Percentiles rank a stretch among this genome's conserved stretches.
Conservation (phyloP, 2,888 invertebrate species). For the Gortyna flavago region DNA sequence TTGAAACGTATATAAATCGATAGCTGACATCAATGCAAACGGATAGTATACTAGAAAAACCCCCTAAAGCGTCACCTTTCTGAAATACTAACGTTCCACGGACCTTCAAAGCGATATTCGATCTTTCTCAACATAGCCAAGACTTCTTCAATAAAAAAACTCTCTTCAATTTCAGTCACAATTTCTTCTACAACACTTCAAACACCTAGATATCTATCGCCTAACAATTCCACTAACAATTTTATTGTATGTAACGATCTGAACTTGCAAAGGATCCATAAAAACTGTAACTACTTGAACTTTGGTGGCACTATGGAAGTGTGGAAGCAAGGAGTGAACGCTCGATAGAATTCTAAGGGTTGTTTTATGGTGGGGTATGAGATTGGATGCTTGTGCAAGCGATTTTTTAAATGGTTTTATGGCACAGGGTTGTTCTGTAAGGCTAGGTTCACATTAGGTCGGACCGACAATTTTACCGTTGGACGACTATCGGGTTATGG, state of each 20-base stretch:
- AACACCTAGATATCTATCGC: slow-evolving; percentile 1
- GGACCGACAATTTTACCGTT: too few relatives aligned
- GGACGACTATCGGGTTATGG: too few relatives aligned
- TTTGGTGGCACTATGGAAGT: slow-evolving; percentile 38
- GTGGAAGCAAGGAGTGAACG: slow-evolving; percentile 14
- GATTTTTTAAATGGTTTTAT: neutral
- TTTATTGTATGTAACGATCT: slow-evolving; percentile 33
- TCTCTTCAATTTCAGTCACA: neutral
- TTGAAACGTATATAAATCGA: too few relatives aligned
- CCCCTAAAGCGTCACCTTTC: too few relatives aligned
- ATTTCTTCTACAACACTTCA: neutral
- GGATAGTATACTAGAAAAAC: too few relatives aligned
- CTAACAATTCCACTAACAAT: slow-evolving; percentile 36
- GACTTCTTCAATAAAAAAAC: neutral
- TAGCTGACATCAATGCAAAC: too few relatives aligned
- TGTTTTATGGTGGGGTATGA: neutral
- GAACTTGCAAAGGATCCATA: slow-evolving; percentile 42
- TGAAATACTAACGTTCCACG: too few relatives aligned
- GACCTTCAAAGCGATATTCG: too few relatives aligned
- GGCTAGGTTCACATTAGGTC: too few relatives aligned
- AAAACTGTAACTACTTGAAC: slow-evolving; percentile 50
- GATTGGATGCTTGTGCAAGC: neutral
- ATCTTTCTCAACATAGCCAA: neutral
- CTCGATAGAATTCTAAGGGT: slow-evolving; percentile 43
- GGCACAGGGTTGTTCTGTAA: neutral